phyloP scores from a whole-genome alignment of 2,113 vertebrate species.

The Narcine bancroftii region DNA sequence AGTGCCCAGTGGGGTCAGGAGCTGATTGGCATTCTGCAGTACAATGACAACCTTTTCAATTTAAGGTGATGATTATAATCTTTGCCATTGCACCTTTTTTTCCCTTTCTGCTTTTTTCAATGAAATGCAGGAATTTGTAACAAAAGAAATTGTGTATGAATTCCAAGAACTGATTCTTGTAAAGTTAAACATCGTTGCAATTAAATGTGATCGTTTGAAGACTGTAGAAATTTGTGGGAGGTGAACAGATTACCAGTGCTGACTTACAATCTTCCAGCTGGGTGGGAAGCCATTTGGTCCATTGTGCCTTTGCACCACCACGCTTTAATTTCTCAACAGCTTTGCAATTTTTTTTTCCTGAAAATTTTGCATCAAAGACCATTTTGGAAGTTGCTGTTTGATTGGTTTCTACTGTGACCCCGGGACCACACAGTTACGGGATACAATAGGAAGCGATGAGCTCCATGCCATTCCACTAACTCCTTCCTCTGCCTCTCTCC shows the following conservation, averaged over 20 bases:
- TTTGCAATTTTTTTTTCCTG: neutral
- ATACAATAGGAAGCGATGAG: too few species aligned
- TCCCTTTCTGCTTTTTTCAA: neutral
- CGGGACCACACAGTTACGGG: too few species aligned
- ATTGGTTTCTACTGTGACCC: too few species aligned
- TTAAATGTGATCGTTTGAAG: neutral
- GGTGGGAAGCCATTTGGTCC: neutral
- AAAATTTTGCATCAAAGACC: neutral
- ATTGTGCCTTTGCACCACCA: neutral
- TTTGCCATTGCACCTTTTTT: neutral
- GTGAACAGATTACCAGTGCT: neutral
- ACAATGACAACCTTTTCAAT: conserved; percentile 26
- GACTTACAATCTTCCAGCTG: neutral
- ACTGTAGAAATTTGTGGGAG: neutral
- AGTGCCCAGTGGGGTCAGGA: neutral
- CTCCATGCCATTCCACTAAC: too few species aligned
- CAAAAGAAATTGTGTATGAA: neutral
- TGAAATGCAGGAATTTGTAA: neutral
- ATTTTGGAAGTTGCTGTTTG: neutral
- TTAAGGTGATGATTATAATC: conserved; percentile 9
- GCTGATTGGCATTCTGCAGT: conserved; percentile 4
- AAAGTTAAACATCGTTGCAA: neutral
- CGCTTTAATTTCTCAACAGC: neutral
- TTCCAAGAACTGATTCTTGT: neutral
- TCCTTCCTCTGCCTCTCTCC: too few species aligned